phyloP scores from a whole-genome alignment of 2,797 vertebrate species.

The Scyliorhinus canicula region DNA sequence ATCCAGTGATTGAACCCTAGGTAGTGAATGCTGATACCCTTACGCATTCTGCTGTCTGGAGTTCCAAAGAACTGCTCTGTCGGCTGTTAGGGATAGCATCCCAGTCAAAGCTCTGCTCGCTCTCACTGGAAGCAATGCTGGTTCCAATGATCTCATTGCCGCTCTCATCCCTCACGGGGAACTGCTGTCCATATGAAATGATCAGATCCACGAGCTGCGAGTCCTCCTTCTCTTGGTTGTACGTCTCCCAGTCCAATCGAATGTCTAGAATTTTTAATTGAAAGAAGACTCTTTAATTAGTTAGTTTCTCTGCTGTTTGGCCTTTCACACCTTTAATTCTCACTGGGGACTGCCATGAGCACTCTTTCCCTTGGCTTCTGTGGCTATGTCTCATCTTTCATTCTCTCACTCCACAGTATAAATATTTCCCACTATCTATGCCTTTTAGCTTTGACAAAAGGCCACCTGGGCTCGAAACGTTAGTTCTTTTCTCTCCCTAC shows the following conservation, averaged over 20 bases:
- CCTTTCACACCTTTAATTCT: too few species aligned
- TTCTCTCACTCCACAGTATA: too few species aligned
- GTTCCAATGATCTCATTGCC: constrained; percentile 55
- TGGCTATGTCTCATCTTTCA: too few species aligned
- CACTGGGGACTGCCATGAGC: too few species aligned
- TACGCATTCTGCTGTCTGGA: constrained; percentile 50
- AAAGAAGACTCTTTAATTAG: not conserved
- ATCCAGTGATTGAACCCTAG: not conserved
- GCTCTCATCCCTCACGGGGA: constrained; percentile 62
- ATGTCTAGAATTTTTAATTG: constrained; percentile 65
- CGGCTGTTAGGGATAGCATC: constrained; percentile 46
- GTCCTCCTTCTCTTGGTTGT: constrained; percentile 59
- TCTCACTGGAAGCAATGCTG: constrained; percentile 42
- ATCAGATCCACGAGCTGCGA: constrained; percentile 70
- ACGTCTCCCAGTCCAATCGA: constrained; percentile 80
- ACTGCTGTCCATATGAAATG: constrained; percentile 65
- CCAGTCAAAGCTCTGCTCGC: constrained; percentile 43
- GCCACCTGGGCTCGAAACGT: too few species aligned
- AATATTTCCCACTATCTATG: too few species aligned
- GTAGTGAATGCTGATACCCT: constrained; percentile 41
- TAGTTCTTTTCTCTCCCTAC: too few species aligned
- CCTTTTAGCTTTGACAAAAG: too few species aligned
- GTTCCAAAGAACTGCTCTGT: constrained; percentile 45
- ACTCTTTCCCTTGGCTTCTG: too few species aligned
- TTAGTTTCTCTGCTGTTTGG: too few species aligned